Evolutionary conservation across 1,140 invertebrate species (phyloP), one percentile per base, ranked within the genome.

Genomic region (Drosophila punjabiensis): DNA sequence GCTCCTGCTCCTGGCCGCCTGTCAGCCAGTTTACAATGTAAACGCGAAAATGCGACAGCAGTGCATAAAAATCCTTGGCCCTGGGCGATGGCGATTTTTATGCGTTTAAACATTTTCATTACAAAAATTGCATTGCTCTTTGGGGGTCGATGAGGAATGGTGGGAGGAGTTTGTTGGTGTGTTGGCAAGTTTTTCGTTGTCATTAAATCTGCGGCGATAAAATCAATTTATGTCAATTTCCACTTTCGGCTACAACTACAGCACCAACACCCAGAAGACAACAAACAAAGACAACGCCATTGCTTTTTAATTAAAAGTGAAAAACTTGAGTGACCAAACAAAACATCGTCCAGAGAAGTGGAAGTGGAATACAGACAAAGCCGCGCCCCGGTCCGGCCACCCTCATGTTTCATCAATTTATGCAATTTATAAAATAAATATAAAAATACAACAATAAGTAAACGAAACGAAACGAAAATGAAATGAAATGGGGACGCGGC

Each of bases 391-490:
- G 62, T 28, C 14, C 32, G 52, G 47, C 62, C 73, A 80, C 67
- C 64, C 86, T 90, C 76, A 68, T 79, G 77, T 86, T 82, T 81
- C 82, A 86, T 86, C 82, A 89, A 89, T 89, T 89, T 89, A 89
- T 89, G 82, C 85, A 89, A 89, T 89, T 89, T 89, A 89, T 89
- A 89, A 90, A 89, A 89, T 89, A 89, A 89, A 89, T 89, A 89
- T 82, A 82, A 90, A 90, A 88, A 82, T 89, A 89, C 75, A 76
- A 90, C 83, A 88, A 79, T 73, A 74, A 74, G 82, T 45, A 68
- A 82, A 70, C 67, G 69, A 80, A 83, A 64, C 41, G 52, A 71
- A 64, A 71, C 35, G 41, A 61, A 61, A 24, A 24, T 24, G 24
- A 24, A 24, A 24, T 24, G 24, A 24, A 68, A 33, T n/a, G 69